Evolutionary conservation across 2,888 invertebrate genomes (phyloP), one percentile per base, ranked within the genome.

Genomic region (Nomada ferruginata): DNA sequence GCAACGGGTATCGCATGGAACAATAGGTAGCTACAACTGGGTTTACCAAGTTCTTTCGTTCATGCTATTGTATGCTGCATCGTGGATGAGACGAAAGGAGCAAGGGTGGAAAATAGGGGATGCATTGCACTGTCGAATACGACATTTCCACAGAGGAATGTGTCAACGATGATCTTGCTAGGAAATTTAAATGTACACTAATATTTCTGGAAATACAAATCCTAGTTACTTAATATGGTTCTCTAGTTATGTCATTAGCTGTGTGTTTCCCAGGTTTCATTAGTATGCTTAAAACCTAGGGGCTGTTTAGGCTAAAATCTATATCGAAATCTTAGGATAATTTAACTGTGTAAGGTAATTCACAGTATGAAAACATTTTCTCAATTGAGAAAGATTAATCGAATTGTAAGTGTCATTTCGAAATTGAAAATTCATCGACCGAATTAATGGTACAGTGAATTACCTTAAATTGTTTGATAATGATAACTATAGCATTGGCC

Each of bases 31-130:
- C 5, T 57, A 64, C 29, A 60, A 69, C 15, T 52, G 59, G 23
- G 29, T 15, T 52, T 5, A 55, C 3, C 50, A 13, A 52, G 36
- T 42, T 42, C 20, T 69, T 55, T 73, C 47, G 71, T 57, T 53
- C 83, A 82, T 82, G 77, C 82, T 68, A 57, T 55, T 72, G 20
- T 60, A 79, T 20, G 29, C 9, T 61, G 7, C 44, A 76, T 57
- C 9, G 44, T n/a, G 60, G 52, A 23, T 26, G 11, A 53, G 53
- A 55, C 18, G 18, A 61, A 55, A 68, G 13, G 13, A 20, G 18
- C 50, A 42, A 77, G 10, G 44, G n/a, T 7, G 65, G 64, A 50
- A 42, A 59, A 42, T 50, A 29, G 61, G 47, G 2, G 44, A n/a
- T 55, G 36, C 7, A 18, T 11, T 18, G 63, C 50, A 65, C 20